Evolutionary conservation across 1,140 invertebrate genomes (phyloP).

Genomic region (Thereuonema tuberculata): DNA sequence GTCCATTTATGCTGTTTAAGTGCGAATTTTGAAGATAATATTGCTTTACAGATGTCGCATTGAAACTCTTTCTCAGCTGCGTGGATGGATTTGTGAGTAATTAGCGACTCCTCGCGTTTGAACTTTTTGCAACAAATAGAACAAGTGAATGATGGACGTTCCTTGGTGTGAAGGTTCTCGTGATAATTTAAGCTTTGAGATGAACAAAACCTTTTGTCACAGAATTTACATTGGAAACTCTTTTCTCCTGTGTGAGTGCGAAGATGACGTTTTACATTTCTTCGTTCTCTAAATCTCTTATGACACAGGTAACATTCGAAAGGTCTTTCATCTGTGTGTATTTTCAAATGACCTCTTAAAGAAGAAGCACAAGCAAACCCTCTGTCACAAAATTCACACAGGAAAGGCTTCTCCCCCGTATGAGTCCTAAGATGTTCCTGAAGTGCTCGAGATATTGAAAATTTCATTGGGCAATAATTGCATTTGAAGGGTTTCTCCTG

Average conservation of each 20-base stretch:
- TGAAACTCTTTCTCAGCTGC: no score
- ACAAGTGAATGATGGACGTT: no score
- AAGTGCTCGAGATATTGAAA: not conserved
- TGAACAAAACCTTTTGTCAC: not conserved
- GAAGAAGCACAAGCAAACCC: not conserved
- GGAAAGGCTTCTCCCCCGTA: not conserved
- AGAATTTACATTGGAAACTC: not conserved
- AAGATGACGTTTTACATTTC: not conserved
- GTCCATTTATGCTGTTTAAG: no score
- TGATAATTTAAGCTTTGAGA: not conserved
- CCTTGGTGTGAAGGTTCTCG: not conserved
- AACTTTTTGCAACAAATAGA: no score
- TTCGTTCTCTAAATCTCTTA: not conserved
- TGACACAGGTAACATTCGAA: not conserved
- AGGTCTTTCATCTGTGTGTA: not conserved
- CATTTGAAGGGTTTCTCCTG: not conserved
- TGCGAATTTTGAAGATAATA: no score
- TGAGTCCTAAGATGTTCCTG: not conserved
- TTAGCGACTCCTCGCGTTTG: no score
- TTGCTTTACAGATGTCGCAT: no score
- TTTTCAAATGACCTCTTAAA: not conserved
- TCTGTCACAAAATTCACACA: not conserved
- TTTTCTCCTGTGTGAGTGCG: not conserved
- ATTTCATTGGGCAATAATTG: not conserved
- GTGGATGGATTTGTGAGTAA: no score